These are phyloP conservation scores for Papilio aristodemus DNA, from an alignment of 1,140 invertebrate genomes.

Conservation along the genomic window DNA sequence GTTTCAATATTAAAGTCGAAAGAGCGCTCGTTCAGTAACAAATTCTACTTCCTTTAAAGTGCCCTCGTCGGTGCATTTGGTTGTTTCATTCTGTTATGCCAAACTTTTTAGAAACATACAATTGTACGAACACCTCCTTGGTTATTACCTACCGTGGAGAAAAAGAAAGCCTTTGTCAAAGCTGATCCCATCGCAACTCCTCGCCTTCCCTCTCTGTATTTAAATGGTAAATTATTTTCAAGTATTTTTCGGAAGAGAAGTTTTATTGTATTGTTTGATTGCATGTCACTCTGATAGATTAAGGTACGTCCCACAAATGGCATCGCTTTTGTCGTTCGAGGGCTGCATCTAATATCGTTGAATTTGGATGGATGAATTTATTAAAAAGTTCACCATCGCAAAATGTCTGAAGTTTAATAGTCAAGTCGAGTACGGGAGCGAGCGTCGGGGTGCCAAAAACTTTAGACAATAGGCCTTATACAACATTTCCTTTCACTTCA, in stretches of 20 bases:
- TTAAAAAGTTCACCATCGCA: constrained; percentile 72
- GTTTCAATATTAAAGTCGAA: constrained; percentile 37
- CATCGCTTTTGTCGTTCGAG: constrained; percentile 60
- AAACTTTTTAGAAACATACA: constrained; percentile 55
- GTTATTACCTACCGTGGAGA: constrained; percentile 61
- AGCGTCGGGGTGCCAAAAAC: constrained; percentile 61
- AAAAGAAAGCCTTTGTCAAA: constrained; percentile 66
- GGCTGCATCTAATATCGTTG: constrained; percentile 68
- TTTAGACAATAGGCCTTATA: constrained; percentile 59
- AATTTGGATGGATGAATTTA: constrained; percentile 74
- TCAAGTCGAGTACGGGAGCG: constrained; percentile 60
- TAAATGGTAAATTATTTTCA: constrained; percentile 80
- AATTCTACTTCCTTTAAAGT: constrained; percentile 41
- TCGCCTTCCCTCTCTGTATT: constrained; percentile 70
- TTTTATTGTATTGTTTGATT: constrained; percentile 81
- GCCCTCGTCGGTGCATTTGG: constrained; percentile 45
- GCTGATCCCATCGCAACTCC: constrained; percentile 39
- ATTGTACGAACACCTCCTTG: constrained; percentile 52
- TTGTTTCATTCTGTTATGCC: constrained; percentile 53
- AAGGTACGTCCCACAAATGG: constrained; percentile 70
- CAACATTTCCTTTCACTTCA: constrained; percentile 51
- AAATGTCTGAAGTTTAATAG: constrained; percentile 68
- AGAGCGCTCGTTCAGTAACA: constrained; percentile 37
- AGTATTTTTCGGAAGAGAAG: constrained; percentile 78
- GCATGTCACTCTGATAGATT: constrained; percentile 78